Evolutionary conservation across 2,888 invertebrate species (phyloP), one percentile per base, ranked within the genome.

Genomic region (Coelopa pilipes): DNA sequence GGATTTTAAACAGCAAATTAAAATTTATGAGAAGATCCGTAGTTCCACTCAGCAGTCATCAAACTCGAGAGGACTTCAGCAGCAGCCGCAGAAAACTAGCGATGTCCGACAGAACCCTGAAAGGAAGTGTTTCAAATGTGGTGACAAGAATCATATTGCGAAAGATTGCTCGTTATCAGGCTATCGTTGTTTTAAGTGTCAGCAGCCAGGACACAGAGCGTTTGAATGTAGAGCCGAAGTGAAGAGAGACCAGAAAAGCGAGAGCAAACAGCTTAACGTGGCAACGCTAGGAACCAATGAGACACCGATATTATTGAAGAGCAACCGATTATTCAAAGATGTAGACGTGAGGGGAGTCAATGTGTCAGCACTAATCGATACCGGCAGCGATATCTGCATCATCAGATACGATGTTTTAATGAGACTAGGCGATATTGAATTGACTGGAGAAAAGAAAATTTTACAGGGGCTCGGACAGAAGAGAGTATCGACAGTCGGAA

Each of bases 311-410:
- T n/a, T 19, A 55, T 9, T 55, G n/a, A 19, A 15, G 10, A 19
- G 12, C 24, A 60, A 21, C 60, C 34, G 60, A 10, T 13, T 7
- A 57, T 74, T 11, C 46, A 49, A 34, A 34, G 34, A 34, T 34
- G 34, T 34, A 34, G 34, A 34, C 34, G 34, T 34, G 34, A 34
- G 34, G n/a, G 65, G 70, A 10, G 10, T 34, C 53, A 57, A 19
- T 13, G 4, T 74, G 7, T 47, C 21, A 10, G 70, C 74, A n/a
- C 46, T 74, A 12, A 12, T 74, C 24, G 73, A 74, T 17, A 73
- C 68, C 1, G 73, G 68, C 10, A 73, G 73, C 55, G 68, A 73
- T 53, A 59, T n/a, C 21, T 17, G 59, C 21, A 19, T 19, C 17
- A 59, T 59, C 19, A 15, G 59, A 59, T 59, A 59, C 21, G 21